phyloP scores from a whole-genome alignment of 2,113 vertebrate genomes.

The Dicaeum eximium region DNA sequence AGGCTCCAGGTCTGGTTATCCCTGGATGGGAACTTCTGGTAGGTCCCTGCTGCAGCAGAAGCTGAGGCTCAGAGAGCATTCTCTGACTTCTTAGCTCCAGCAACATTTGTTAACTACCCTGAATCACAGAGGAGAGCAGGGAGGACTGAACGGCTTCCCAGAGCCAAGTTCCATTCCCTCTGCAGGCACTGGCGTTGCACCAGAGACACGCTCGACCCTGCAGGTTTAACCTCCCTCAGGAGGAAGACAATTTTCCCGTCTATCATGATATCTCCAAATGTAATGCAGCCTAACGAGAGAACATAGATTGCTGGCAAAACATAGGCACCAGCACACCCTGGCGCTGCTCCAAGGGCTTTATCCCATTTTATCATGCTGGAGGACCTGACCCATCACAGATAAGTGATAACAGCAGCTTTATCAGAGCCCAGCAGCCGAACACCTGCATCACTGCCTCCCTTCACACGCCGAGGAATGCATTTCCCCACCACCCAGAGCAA shows the following conservation, averaged over 20 bases:
- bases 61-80: rapidly evolving
- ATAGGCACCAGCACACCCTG: neutral
- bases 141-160: rapidly evolving
- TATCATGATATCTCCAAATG: neutral
- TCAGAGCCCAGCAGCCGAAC: neutral
- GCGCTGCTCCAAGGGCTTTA: neutral
- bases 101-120: neutral
- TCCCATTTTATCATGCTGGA: too few species aligned
- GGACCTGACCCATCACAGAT: rapidly evolving
- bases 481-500: neutral
- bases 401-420: neutral
- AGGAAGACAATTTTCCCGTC: neutral
- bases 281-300: neutral
- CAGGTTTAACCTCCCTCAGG: neutral
- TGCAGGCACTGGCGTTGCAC: neutral
- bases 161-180: neutral
- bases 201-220: neutral
- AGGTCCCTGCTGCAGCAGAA: neutral
- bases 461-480: too few species aligned
- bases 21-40: neutral
- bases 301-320: neutral
- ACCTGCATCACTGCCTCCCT: neutral
- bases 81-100: neutral
- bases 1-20: neutral
- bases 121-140: neutral